Evolutionary conservation across 2,888 invertebrate species (phyloP).

Genomic region (Apotomis betuletana): DNA sequence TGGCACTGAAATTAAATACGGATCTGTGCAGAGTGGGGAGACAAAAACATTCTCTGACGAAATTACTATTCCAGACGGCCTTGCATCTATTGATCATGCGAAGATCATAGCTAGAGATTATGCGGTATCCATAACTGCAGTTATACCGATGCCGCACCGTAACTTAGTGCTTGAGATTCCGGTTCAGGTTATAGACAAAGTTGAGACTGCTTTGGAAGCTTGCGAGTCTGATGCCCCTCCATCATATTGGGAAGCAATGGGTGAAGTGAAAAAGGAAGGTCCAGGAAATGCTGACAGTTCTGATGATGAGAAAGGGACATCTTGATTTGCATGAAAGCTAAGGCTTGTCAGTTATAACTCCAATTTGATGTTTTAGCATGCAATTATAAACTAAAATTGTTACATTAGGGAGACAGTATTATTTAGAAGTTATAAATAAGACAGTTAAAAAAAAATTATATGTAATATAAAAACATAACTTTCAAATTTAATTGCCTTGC

Average conservation of each 20-base stretch:
- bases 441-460: no score
- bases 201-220: constrained; percentile 7
- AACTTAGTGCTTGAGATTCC: constrained; percentile 29
- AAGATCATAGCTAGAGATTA: constrained; percentile 29
- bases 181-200: constrained; percentile 21
- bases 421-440: not conserved
- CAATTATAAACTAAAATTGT: no score
- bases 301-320: constrained; percentile 11
- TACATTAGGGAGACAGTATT: not conserved
- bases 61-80: constrained; percentile 11
- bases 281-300: constrained; percentile 18
- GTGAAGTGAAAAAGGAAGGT: constrained; percentile 17
- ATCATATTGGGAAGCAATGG: constrained; percentile 35
- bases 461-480: no score
- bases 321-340: not conserved
- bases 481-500: no score
- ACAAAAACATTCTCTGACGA: constrained; percentile 22
- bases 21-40: constrained; percentile 11
- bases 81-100: constrained; percentile 26
- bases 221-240: constrained; percentile 16
- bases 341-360: not conserved
- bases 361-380: not conserved
- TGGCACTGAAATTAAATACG: constrained; percentile 29
- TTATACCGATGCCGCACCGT: constrained; percentile 26
- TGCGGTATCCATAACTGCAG: constrained; percentile 14